Conservation (phyloP, 1,140 invertebrate genomes). For the Lasaia peninsularis region DNA sequence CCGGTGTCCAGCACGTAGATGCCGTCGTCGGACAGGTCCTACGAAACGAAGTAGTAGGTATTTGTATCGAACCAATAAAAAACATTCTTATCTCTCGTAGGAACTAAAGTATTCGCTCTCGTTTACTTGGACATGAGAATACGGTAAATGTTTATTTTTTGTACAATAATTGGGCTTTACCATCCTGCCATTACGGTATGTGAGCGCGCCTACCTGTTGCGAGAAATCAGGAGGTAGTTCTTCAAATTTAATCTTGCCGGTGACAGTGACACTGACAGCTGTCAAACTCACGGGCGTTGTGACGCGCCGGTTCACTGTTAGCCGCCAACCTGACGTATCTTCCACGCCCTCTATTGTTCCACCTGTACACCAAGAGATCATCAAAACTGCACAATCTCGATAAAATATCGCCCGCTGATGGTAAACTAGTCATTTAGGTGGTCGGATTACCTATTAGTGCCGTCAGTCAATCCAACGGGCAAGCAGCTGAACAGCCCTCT, state of each 20-base stretch:
- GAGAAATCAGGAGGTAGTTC: slow-evolving; percentile 81
- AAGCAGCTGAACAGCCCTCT: too few relatives aligned
- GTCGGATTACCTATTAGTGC: too few relatives aligned
- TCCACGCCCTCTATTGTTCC: slow-evolving; percentile 46
- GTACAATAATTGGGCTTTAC: too few relatives aligned
- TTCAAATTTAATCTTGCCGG: slow-evolving; percentile 81
- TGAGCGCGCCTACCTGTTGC: slow-evolving; percentile 73
- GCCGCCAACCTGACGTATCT: slow-evolving; percentile 48
- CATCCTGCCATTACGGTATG: too few relatives aligned
- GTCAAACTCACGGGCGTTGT: slow-evolving; percentile 80
- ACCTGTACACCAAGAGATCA: slow-evolving; percentile 28
- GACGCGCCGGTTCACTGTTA: slow-evolving; percentile 52
- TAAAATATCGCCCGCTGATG: too few relatives aligned
- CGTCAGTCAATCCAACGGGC: too few relatives aligned
- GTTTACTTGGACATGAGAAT: too few relatives aligned
- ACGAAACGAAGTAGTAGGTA: slow-evolving; percentile 23
- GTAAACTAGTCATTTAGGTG: too few relatives aligned
- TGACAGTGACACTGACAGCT: slow-evolving; percentile 80
- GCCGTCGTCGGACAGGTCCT: slow-evolving; percentile 88
- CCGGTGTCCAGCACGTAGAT: slow-evolving; percentile 86
- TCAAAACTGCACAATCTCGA: not conserved
- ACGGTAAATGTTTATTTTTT: too few relatives aligned
- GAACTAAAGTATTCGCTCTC: too few relatives aligned
- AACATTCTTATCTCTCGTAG: too few relatives aligned
- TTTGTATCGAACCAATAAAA: too few relatives aligned